These are phyloP conservation scores for Galago senegalensis DNA, from an alignment of 2,797 vertebrate species.

Conservation along the genomic window DNA sequence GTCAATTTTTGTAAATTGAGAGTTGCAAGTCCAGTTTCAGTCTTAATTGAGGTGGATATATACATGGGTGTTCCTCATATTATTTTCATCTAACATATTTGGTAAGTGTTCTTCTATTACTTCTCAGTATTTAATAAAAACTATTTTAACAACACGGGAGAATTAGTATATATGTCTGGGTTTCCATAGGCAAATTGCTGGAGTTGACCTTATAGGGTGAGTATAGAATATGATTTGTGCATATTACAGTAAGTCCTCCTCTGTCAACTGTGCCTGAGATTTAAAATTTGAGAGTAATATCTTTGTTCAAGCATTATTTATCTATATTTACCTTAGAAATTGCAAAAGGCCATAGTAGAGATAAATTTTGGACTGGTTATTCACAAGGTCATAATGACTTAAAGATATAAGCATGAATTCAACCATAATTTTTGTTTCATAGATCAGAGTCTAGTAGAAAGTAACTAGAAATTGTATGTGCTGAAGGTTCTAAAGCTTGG, in stretches of 20 bases:
- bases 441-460: constrained; percentile 2
- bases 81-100: constrained; percentile 33
- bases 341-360: not conserved
- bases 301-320: constrained; percentile 4
- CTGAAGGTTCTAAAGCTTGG: not conserved
- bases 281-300: constrained; percentile 18
- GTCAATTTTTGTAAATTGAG: too few species aligned
- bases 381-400: constrained; percentile 34
- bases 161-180: not conserved
- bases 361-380: not conserved
- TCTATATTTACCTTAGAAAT: constrained; percentile 36
- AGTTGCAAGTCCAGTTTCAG: too few species aligned
- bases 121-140: constrained; percentile 3
- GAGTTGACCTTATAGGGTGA: not conserved
- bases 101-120: not conserved
- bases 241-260: not conserved
- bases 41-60: not conserved
- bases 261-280: not conserved
- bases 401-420: constrained; percentile 52
- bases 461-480: constrained; percentile 5
- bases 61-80: not conserved
- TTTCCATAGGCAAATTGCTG: not conserved
- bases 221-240: not conserved
- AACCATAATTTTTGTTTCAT: constrained; percentile 43
- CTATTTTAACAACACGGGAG: not conserved